Base-by-base conservation (phyloP, 2,888 invertebrate genomes). In the Melinaea menophilus region DNA sequence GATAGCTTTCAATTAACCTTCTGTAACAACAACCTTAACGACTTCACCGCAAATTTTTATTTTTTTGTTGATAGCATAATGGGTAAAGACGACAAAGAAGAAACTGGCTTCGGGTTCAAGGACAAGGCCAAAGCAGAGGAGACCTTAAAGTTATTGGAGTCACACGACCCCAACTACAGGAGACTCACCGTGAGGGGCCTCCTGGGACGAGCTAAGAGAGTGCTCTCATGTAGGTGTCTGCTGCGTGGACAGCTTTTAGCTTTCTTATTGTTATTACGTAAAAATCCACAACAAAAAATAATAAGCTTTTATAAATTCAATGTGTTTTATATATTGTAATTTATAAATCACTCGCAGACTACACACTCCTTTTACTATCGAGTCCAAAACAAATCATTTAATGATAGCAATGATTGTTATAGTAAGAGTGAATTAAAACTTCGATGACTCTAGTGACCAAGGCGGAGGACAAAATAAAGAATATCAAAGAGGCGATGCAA, bases 111-210 rank as follows among this genome's bases (percentile, higher is more conserved):
- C 82, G 94, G 94, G 0, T 95, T 94, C 88, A 94, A 94, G 80
- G 94, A 95, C 80, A 93, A 92, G 78, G 93, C 93, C 68, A 94
- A 94, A 81, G 94, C 94, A 0, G 84, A 92, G 73, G 94, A 94
- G 73, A 94, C 94, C 0, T 80, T 95, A n/a, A 86, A 90, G 45
- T 81, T 93, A 57, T 75, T 95, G 67, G 92, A 94, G 71, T 86
- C 90, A 22, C 94, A 94, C 70, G 94, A 94, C 56, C 79, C 91
- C 68, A 92, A 93, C 75, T 94, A 94, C 81, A 89, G 94, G 61
- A 90, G 93, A 67, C 89, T 94, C 63, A 94, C 93, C 0, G 93
- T 94, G 3, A 81, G 92, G 0, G 93, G 93, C 0, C 86, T 94
- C 54, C 74, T 92, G 31, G 92, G 91, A 11, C 80, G 93, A 12